phyloP scores from a whole-genome alignment of 2,888 invertebrate species.

The Dioctria rufipes region DNA sequence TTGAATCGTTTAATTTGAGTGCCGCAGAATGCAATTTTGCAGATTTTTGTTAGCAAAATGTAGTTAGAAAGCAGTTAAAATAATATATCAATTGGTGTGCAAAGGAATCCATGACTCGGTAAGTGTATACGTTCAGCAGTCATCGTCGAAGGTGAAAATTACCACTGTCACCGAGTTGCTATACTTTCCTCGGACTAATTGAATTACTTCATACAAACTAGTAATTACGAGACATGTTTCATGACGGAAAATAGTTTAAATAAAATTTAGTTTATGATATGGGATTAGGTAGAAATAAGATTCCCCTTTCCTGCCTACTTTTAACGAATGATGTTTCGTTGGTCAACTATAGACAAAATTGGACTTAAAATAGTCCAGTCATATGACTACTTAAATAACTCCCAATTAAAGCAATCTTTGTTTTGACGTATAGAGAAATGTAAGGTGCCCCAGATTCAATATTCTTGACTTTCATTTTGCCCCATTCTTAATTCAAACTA shows the following conservation, averaged over 20 bases:
- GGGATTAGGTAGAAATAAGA: no score
- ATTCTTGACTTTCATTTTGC: no score
- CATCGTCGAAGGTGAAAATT: neutral
- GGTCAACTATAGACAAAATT: no score
- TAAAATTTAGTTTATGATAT: neutral
- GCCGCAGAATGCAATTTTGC: neutral
- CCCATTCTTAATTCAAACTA: no score
- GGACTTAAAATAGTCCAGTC: no score
- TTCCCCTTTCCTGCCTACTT: no score
- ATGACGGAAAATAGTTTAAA: slow-evolving; percentile 14
- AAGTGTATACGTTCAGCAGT: neutral
- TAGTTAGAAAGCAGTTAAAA: neutral
- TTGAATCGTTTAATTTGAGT: slow-evolving; percentile 49
- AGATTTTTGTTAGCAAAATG: neutral
- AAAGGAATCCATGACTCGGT: neutral
- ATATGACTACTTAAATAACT: no score
- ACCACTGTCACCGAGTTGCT: neutral
- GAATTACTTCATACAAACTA: slow-evolving; percentile 52
- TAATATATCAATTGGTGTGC: no score
- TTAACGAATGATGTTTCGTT: no score
- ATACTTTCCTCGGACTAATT: slow-evolving; percentile 28
- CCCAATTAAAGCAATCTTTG: no score
- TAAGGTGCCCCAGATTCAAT: no score
- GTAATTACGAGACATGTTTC: slow-evolving; percentile 53
- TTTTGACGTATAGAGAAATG: no score